Percentiles rank a stretch among this genome's conserved stretches.
phyloP scores from a whole-genome alignment of 2,113 vertebrate species.

The Colaptes auratus region DNA sequence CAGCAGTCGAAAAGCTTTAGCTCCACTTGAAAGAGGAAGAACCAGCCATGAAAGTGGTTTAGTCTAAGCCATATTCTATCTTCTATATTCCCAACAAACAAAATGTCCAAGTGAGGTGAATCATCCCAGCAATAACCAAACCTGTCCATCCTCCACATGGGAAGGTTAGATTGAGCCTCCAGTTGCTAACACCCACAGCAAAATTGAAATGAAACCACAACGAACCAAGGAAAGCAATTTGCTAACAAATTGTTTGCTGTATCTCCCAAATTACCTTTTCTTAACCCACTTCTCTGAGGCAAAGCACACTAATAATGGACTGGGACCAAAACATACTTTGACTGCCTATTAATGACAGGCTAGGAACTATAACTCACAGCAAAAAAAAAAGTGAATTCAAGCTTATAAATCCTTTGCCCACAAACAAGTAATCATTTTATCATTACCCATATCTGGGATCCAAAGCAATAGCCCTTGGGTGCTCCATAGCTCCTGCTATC shows the following conservation, averaged over 20 bases:
- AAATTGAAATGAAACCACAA: not conserved
- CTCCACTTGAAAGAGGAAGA: not conserved
- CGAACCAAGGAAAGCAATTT: not conserved
- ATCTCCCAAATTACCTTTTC: not conserved
- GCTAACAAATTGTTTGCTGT: rapidly evolving
- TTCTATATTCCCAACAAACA: not conserved
- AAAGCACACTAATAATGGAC: not conserved
- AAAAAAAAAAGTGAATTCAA: not conserved
- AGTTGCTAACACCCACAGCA: not conserved
- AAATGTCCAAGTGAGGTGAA: not conserved
- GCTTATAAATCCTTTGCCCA: not conserved
- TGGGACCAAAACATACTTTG: not conserved
- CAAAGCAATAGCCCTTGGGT: conserved; percentile 94
- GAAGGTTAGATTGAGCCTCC: not conserved
- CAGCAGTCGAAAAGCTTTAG: not conserved
- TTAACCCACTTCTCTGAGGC: not conserved
- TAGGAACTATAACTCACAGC: not conserved
- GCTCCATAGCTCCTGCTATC: conserved; percentile 97
- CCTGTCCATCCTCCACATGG: not conserved
- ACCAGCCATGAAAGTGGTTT: not conserved
- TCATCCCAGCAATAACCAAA: not conserved
- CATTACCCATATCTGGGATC: conserved; percentile 94
- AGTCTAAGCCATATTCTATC: no score
- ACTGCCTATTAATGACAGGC: not conserved
- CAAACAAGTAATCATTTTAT: not conserved